phyloP scores from a whole-genome alignment of 2,888 invertebrate species.

The Abscondita cerata region DNA sequence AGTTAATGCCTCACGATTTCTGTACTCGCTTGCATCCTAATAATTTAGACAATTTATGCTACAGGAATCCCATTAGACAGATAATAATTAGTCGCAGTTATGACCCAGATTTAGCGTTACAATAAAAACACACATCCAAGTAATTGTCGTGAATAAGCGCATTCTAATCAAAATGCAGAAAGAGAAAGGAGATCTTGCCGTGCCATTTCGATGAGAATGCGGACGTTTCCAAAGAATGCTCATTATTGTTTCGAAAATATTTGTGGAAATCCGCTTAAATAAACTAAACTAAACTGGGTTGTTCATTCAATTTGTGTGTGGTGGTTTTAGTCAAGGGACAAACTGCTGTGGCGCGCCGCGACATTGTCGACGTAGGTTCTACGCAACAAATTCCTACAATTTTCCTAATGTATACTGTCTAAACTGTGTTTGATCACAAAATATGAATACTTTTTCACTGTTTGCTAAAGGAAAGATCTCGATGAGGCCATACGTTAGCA shows the following conservation, averaged over 20 bases:
- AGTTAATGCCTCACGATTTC: slow-evolving; percentile 28
- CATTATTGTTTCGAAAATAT: slow-evolving; percentile 23
- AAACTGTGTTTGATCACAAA: slow-evolving; percentile 19
- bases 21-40: slow-evolving; percentile 24
- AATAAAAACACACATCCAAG: neutral
- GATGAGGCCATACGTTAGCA: slow-evolving; percentile 44
- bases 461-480: slow-evolving; percentile 8
- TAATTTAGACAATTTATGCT: slow-evolving; percentile 24
- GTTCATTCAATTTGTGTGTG: slow-evolving; percentile 27
- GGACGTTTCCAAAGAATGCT: slow-evolving; percentile 21
- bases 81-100: slow-evolving; percentile 10
- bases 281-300: slow-evolving; percentile 26
- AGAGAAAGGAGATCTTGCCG: neutral
- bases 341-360: slow-evolving; percentile 25
- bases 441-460: slow-evolving; percentile 27
- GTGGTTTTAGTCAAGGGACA: slow-evolving; percentile 30
- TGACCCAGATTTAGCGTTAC: neutral
- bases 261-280: slow-evolving; percentile 24
- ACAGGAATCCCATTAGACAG: slow-evolving; percentile 21
- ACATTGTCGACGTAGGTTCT: slow-evolving; percentile 22
- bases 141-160: neutral
- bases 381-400: slow-evolving; percentile 28
- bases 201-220: slow-evolving; percentile 7
- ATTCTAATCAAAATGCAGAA: neutral
- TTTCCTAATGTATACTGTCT: slow-evolving; percentile 24